Evolutionary conservation across 1,140 invertebrate species (phyloP).

Genomic region (Panagrolaimus sp.): DNA sequence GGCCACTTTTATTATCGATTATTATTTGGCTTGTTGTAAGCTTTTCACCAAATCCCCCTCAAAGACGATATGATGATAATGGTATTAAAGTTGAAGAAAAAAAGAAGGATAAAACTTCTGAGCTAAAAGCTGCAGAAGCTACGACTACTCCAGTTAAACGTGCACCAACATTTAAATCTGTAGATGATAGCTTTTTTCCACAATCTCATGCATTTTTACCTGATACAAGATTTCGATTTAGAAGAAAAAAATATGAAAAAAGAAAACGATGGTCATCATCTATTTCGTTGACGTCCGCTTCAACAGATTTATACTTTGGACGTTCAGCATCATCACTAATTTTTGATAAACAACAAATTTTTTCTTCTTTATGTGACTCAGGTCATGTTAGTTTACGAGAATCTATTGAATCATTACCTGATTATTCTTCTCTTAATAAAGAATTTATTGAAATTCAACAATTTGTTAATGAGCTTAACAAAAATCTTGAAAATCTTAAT

Average conservation of each 20-base stretch:
- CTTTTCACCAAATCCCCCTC: not conserved
- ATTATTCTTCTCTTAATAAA: not conserved
- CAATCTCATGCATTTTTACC: not conserved
- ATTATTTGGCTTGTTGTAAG: conserved; percentile 4
- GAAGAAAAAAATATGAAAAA: conserved; percentile 4
- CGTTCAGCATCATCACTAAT: not conserved
- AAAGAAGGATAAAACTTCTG: not conserved
- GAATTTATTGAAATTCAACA: conserved; percentile 4
- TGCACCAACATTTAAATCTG: not conserved
- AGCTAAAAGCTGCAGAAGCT: not conserved
- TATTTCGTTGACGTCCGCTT: not conserved
- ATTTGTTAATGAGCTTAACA: not conserved
- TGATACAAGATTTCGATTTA: no score
- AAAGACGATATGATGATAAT: not conserved
- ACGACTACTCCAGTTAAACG: no score
- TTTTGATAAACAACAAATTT: no score
- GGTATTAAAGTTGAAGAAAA: no score
- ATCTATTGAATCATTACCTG: not conserved
- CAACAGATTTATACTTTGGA: not conserved
- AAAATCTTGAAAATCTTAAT: not conserved
- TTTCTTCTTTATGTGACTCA: not conserved
- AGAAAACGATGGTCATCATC: not conserved
- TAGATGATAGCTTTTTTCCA: not conserved
- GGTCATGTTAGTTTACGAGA: conserved; percentile 7
- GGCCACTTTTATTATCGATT: conserved; percentile 10